A percentile compares a stretch with the other conserved stretches of the same genome.
Evolutionary conservation across 1,140 invertebrate species (phyloP).

Genomic region (Ceratina calcarata): DNA sequence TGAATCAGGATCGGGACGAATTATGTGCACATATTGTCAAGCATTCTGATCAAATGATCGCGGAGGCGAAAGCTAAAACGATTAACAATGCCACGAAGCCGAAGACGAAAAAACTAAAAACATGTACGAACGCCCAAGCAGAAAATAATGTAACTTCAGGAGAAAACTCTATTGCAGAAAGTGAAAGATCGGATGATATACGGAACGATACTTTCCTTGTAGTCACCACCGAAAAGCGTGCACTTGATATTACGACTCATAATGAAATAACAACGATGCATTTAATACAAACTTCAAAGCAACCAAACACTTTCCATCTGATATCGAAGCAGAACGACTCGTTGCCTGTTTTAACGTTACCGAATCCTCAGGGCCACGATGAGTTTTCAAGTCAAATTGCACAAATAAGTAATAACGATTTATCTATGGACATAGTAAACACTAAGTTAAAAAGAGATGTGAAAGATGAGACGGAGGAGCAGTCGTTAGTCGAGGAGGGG

Average conservation of each 20-base stretch:
- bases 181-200: slow-evolving; percentile 45
- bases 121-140: neutral
- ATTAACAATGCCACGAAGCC: slow-evolving; percentile 67
- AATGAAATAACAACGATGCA: slow-evolving; percentile 59
- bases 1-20: slow-evolving; percentile 79
- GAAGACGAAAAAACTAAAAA: slow-evolving; percentile 67
- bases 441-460: slow-evolving; percentile 36
- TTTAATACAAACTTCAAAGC: slow-evolving; percentile 63
- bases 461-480: slow-evolving; percentile 52
- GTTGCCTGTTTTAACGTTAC: slow-evolving; percentile 70
- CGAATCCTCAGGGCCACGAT: slow-evolving; percentile 70
- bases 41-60: slow-evolving; percentile 80
- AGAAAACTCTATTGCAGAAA: slow-evolving; percentile 66
- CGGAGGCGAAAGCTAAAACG: slow-evolving; percentile 77
- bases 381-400: slow-evolving; percentile 73
- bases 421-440: slow-evolving; percentile 59
- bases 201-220: slow-evolving; percentile 63
- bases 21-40: slow-evolving; percentile 81
- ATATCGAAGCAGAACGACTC: slow-evolving; percentile 74
- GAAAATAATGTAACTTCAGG: neutral
- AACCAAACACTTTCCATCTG: slow-evolving; percentile 66
- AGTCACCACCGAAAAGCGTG: slow-evolving; percentile 53
- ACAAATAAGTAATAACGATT: slow-evolving; percentile 51
- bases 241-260: slow-evolving; percentile 44
- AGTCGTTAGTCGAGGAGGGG: slow-evolving; percentile 56